Base-by-base conservation (phyloP, 1,140 invertebrate genomes). In the Bilobella aurantiaca region DNA sequence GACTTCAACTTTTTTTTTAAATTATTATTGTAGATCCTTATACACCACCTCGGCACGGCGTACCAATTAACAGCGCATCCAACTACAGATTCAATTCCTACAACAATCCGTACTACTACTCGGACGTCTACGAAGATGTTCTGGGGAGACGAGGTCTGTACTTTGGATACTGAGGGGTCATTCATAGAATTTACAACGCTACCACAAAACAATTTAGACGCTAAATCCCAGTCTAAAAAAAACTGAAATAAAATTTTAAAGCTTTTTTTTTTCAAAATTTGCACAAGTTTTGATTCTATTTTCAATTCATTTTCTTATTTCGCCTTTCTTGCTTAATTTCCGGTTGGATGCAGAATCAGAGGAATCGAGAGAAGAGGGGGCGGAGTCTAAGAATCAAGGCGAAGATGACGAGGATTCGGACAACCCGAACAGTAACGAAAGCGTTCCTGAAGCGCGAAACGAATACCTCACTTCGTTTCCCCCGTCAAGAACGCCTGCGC, bases 1-100 rank as follows among this genome's bases (percentile, higher is more conserved):
- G n/a, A n/a, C n/a, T n/a, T n/a, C n/a, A 23, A 32, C 34, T 27
- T 56, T 2, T 21, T 30, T 62, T 1, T 18, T 57, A 58, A 53
- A 16, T 62, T 58, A 29, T 30, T 30, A 47, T 65, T 65, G 3
- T 27, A 69, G 69, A 70, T 65, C 69, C 69, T 21, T 70, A 67
- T 37, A 65, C 58, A 34, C 69, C 65, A 58, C 64, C 65, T 32
- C 31, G 64, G 25, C 60, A 62, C n/a, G 68, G 68, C 27, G 42
- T 69, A 49, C 64, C 64, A 42, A 37, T 66, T 5, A 53, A 56
- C 29, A 46, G 58, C 49, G 46, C 30, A 59, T 8, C 16, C n/a
- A 3, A 30, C 25, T 56, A 3, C 32, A n/a, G 27, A 27, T 3
- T 8, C 34, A 12, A 53, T 23, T 5, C 12, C 14, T 18, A 53